Conservation (phyloP, 1,140 invertebrate genomes). For the Aphelinus certus region DNA sequence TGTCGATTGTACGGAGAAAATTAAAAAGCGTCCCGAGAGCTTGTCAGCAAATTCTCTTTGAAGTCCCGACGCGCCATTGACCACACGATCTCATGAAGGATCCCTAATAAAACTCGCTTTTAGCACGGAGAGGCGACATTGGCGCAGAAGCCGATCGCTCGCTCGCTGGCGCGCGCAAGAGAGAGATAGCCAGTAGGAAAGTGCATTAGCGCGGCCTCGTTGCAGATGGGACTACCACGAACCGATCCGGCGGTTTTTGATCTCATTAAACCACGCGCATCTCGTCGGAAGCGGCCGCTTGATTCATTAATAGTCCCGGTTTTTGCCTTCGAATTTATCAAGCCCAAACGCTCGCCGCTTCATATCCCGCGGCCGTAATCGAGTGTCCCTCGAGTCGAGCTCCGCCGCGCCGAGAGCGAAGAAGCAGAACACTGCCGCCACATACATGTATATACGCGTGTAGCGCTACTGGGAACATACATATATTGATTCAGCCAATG, state of each 20-base stretch:
- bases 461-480: background rate
- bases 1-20: too few species aligned
- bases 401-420: slow-evolving; percentile 9
- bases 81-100: too few species aligned
- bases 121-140: too few species aligned
- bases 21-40: too few species aligned
- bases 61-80: too few species aligned
- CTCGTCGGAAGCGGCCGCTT: background rate
- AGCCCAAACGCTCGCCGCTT: background rate
- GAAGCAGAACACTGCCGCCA: too few species aligned
- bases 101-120: too few species aligned
- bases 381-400: slow-evolving; percentile 15
- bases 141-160: too few species aligned
- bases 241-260: slow-evolving; percentile 4
- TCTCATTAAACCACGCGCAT: background rate
- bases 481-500: slow-evolving; percentile 31
- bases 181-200: background rate
- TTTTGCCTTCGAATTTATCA: slow-evolving; percentile 28
- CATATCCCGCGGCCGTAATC: slow-evolving; percentile 17
- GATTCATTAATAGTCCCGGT: slow-evolving; percentile 19
- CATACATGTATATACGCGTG: background rate
- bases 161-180: background rate
- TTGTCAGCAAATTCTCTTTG: too few species aligned
- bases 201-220: background rate
- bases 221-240: background rate